Evolutionary conservation across 2,113 vertebrate species (phyloP), one percentile per base, ranked within the genome.

Genomic region (Stercorarius parasiticus): DNA sequence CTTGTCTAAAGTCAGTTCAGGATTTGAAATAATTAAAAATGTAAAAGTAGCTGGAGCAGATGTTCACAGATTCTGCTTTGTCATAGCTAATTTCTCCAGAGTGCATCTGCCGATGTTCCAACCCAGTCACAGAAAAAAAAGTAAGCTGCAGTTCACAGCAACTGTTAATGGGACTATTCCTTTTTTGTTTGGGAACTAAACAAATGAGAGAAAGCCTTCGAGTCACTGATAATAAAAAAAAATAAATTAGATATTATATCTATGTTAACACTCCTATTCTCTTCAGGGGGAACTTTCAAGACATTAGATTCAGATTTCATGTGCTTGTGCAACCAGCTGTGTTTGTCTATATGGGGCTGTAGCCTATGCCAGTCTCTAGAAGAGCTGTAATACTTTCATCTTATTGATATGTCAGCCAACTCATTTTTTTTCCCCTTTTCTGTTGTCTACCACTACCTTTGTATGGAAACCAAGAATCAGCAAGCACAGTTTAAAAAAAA

Each of bases 11-110:
- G 26, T 56, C 25, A 62, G 45, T 17, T 72, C 81, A 90, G 22
- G 49, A 82, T 80, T 81, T 80, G 34, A 90, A 95, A 84, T 83
- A 90, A 88, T 95, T 86, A 81, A 93, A 96, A 87, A 93, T 72
- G 49, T 53, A 91, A 65, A 95, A 94, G 84, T 34, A 84, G 74
- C 15, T 91, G 61, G 43, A 82, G 36, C 74, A 94, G 91, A 80
- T 85, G 73, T 71, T 85, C 82, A 87, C 9, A 58, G 72, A 69
- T 71, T 93, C 45, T 93, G 58, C 74, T 82, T 49, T 66, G 82
- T 55, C 85, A 69, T 59, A 65, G 90, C 74, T 80, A 42, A 82
- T 87, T 94, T 87, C 53, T 87, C 55, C 59, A 82, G 43, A 59
- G 65, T 29, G 36, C 32, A 85, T 27, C 61, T 55, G 47, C 10